Evolutionary conservation across 2,888 invertebrate genomes (phyloP), one percentile per base, ranked within the genome.

Genomic region (Cataglyphis altisquamis): DNA sequence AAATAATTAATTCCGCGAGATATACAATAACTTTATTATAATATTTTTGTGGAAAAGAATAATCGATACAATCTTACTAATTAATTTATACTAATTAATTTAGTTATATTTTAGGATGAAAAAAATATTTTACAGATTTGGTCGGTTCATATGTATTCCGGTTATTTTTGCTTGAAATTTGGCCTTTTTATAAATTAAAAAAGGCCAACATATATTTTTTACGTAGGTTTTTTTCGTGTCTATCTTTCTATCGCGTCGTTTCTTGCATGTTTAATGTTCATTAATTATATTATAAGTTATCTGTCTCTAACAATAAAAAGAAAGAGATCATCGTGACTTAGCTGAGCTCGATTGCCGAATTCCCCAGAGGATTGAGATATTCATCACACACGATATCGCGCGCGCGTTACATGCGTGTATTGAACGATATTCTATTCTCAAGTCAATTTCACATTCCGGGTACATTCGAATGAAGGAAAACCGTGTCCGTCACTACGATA

Each of bases 401-500:
- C 15, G 21, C 68, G 2, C 15, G 21, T 60, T 48, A 66, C 36
- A 10, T 36, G 25, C 29, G 29, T 39, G 39, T n/a, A n/a, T 52
- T 8, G 8, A n/a, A 52, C 52, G 15, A 15, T 8, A 15, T 55
- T 60, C 70, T 78, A 78, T 78, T 78, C 57, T 36, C 70, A 25
- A 36, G 45, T 70, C 70, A 21, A 70, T 70, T 70, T 67, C 67
- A 67, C n/a, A n/a, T 55, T 60, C 32, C 63, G n/a, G 68, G 60
- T 21, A 15, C 29, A 57, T 55, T 36, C 25, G 8, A 18, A 39
- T 12, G 57, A 57, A 66, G 82, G 82, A 86, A 83, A 82, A 83
- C 64, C 66, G 81, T 87, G 83, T 87, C 81, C 66, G 70, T 87
- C 84, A 68, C 3, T 52, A 29, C 12, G 36, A 36, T 21, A 48